Evolutionary conservation across 2,113 vertebrate species (phyloP).

Genomic region (Hucho hucho): DNA sequence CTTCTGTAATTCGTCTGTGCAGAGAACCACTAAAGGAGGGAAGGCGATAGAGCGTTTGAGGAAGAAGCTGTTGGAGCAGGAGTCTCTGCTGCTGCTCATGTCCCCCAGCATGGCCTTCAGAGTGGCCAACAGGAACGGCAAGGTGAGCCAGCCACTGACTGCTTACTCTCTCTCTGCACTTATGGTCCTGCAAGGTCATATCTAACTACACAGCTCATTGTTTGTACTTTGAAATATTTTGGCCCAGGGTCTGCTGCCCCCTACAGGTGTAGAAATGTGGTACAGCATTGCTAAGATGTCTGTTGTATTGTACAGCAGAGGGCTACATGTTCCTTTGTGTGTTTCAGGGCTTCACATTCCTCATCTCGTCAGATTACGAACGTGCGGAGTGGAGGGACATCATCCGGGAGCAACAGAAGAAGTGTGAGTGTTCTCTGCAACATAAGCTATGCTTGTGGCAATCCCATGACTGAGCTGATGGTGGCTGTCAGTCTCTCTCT

Average conservation of each 20-base stretch:
- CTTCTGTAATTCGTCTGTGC: background rate
- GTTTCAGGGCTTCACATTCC: constrained; percentile 85
- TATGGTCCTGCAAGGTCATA: background rate
- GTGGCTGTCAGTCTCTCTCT: background rate
- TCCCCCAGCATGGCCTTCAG: constrained; percentile 94
- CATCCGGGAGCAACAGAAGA: constrained; percentile 93
- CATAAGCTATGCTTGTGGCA: background rate
- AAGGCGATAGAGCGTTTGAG: constrained; percentile 86
- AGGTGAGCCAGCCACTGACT: constrained; percentile 75
- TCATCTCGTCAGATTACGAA: constrained; percentile 93
- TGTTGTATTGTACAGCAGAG: background rate
- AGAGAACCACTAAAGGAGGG: constrained; percentile 90
- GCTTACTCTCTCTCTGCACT: background rate
- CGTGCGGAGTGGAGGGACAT: constrained; percentile 92
- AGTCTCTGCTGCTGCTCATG: constrained; percentile 88
- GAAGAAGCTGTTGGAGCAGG: constrained; percentile 92
- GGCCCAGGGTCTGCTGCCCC: constrained; percentile 42
- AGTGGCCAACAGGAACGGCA: constrained; percentile 88
- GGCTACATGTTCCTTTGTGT: background rate
- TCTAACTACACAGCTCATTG: background rate
- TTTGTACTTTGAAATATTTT: too few species aligned
- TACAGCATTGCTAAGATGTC: background rate
- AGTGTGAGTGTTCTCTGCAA: constrained; percentile 76
- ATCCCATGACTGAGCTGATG: background rate
- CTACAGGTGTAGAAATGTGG: constrained; percentile 20